Base-by-base conservation (phyloP, 1,140 invertebrate species). In the Drusus annulatus region DNA sequence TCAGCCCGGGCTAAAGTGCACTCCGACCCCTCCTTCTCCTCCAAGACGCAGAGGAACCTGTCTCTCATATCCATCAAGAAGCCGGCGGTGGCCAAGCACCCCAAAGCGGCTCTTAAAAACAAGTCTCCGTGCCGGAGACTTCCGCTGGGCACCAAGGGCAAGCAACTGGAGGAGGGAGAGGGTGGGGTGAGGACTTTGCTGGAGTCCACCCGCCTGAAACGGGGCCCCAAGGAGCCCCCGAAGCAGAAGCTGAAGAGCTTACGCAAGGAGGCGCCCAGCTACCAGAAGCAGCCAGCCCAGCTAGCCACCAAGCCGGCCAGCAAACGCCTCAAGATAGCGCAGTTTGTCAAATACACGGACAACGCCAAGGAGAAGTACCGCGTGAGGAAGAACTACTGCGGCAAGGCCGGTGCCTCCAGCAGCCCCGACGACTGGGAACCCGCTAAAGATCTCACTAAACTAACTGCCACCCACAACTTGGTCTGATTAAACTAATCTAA, bases 11-110 rank as follows among this genome's bases (percentile, higher is more conserved):
- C 81, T 3, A 79, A 73, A 31, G 23, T 23, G 19, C 78, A 65
- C 31, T 45, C 60, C 21, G 62, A 73, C 19, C 52, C 68, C 0
- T 69, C 79, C 2, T 45, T 51, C 62, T 4, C 36, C 3, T 56
- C 60, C 31, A 79, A 83, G 63, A 8, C 79, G 31, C 79, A 76
- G 51, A 54, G 82, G 25, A 83, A 83, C 76, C 77, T 83, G 13
- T 83, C 82, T 13, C 52, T 81, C 2, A 78, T 80, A 45, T 75
- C 81, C 13, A 83, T 83, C 8, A 83, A 81, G 60, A 83, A 83
- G 63, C 71, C 82, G 1, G 23, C 76, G 7, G 52, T 68, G 6
- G 28, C 71, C 17, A 81, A 81, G 51, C 82, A 76, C 19, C 50
- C 68, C 5, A 81, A 79, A 25, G 52, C 60, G 13, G 71, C 77